Base-by-base conservation (phyloP, 2,888 invertebrate species). In the Philonicus albiceps region DNA sequence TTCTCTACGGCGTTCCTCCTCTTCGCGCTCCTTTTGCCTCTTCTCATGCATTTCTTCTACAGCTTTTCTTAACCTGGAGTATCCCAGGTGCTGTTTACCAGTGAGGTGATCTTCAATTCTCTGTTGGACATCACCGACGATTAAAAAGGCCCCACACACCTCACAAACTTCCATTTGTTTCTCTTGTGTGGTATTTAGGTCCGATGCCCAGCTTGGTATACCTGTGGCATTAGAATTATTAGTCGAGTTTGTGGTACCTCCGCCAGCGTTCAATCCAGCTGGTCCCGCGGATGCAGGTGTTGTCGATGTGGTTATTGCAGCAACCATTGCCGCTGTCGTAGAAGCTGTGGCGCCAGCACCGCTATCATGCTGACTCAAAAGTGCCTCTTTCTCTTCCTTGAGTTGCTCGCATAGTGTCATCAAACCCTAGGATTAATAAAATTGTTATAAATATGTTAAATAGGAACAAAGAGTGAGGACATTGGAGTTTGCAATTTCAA, bases 81-180 rank as follows among this genome's bases (percentile, higher is more conserved):
- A 96, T 85, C 99, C 99, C 88, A 98, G 96, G 93, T 99, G 99
- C 92, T 99, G 99, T 93, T 99, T 99, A 40, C 99, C 99, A 94
- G 97, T 98, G 86, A 99, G 93, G 93, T 99, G 99, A 92, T 99
- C 99, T 90, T 99, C 99, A 87, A 99, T 97, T 87, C 99, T 94
- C 91, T 98, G 98, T 90, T 98, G 99, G 2, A 99, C 99, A 93
- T 99, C 99, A 8, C 98, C 99, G 8, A 99, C 98, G 90, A 99
- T 99, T n/a, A 99, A 94, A 92, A 99, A 98, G 7, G 99, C 99
- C 1, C 99, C 99, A 91, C 99, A 99, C 1, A 98, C 97, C 89
- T 98, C 97, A 92, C 99, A 99, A 22, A 99, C 99, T 93, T 99
- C 98, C 99, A 99, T 99, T 91, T 98, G 98, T 92, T 99, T 99